A percentile compares a stretch with the other conserved stretches of the same genome.
Evolutionary conservation across 2,888 invertebrate genomes (phyloP).

Genomic region (Laspeyria flexula): DNA sequence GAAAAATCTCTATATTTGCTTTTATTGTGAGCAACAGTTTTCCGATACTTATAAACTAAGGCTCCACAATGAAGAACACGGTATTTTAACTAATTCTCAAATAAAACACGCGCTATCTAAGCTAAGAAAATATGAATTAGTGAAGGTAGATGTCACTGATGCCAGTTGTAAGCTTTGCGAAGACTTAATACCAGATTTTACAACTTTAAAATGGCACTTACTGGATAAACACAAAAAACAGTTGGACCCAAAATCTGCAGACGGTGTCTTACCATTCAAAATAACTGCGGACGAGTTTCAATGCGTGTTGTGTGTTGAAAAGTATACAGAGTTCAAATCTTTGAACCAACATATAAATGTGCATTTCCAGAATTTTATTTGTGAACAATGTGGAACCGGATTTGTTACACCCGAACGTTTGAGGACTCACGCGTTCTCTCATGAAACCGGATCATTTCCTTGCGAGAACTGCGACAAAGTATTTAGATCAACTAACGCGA

Average conservation of each 20-base stretch:
- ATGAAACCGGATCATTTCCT: conserved; percentile 67
- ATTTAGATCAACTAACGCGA: conserved; percentile 76
- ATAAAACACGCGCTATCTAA: conserved; percentile 60
- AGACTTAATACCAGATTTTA: conserved; percentile 50
- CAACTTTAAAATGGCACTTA: conserved; percentile 65
- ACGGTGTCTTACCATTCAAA: conserved; percentile 72
- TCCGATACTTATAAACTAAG: conserved; percentile 62
- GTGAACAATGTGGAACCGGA: conserved; percentile 75
- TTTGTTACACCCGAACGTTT: conserved; percentile 74
- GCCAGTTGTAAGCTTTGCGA: conserved; percentile 67
- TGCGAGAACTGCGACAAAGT: conserved; percentile 82
- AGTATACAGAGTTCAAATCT: conserved; percentile 68
- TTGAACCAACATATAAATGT: conserved; percentile 80
- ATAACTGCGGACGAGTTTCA: conserved; percentile 57
- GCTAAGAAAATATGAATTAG: conserved; percentile 68
- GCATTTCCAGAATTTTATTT: conserved; percentile 78
- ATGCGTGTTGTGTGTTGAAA: conserved; percentile 66
- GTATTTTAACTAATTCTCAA: conserved; percentile 38
- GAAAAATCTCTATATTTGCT: conserved; percentile 72
- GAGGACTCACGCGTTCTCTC: conserved; percentile 69
- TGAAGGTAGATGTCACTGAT: conserved; percentile 74
- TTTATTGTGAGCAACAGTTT: conserved; percentile 70
- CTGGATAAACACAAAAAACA: conserved; percentile 58
- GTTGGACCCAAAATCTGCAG: conserved; percentile 56
- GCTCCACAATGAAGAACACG: conserved; percentile 59